Conservation (phyloP, 2,888 invertebrate genomes). For the Tenthredo amoena region DNA sequence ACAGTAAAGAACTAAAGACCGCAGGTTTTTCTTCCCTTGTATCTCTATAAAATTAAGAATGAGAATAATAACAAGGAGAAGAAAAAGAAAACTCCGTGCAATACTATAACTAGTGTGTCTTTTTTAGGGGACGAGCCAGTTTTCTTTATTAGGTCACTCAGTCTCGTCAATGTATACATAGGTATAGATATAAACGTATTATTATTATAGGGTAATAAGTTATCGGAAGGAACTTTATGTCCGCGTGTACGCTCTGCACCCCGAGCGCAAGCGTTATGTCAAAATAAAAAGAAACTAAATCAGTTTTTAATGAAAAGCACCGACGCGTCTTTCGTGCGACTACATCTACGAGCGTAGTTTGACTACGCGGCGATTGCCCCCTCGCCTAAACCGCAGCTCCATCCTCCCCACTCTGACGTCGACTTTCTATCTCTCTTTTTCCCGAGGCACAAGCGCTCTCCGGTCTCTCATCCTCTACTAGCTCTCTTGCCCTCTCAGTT, state of each 20-base stretch:
- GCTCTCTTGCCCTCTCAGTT: neutral
- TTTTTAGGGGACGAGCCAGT: slow-evolving; percentile 14
- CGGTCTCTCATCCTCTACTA: slow-evolving; percentile 13
- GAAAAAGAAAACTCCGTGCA: neutral
- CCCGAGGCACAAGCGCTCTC: slow-evolving; percentile 27
- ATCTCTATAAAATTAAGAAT: neutral
- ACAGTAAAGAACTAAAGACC: neutral
- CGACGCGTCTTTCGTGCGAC: slow-evolving; percentile 52
- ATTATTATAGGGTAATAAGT: neutral
- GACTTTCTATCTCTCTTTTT: slow-evolving; percentile 54
- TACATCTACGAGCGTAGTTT: slow-evolving; percentile 66
- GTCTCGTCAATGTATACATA: slow-evolving; percentile 24
- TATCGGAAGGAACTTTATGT: slow-evolving; percentile 24
- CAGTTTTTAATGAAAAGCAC: slow-evolving; percentile 30
- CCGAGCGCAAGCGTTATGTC: neutral
- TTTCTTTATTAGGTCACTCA: slow-evolving; percentile 46
- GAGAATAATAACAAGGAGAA: neutral
- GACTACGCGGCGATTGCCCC: slow-evolving; percentile 70
- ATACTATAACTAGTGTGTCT: neutral
- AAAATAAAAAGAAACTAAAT: slow-evolving; percentile 39
- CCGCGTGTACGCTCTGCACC: neutral
- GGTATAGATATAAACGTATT: slow-evolving; percentile 8
- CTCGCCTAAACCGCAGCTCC: slow-evolving; percentile 67
- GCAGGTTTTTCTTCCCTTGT: neutral
- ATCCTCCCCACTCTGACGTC: slow-evolving; percentile 62